Conservation (phyloP, 2,797 vertebrate genomes). For the Catostomus latipinnis region DNA sequence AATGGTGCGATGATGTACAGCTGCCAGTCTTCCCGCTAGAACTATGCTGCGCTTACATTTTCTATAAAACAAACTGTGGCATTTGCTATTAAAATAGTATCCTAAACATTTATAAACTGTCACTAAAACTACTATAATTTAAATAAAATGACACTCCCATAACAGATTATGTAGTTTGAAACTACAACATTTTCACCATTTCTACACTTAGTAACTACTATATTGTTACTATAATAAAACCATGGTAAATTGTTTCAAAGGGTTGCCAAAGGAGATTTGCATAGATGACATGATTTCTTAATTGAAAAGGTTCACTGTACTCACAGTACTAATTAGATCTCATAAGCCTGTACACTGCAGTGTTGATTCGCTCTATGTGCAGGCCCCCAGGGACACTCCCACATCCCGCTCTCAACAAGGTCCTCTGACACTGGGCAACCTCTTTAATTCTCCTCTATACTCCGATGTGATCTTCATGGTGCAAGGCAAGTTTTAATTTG, state of each 20-base stretch:
- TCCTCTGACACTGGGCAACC: slow-evolving; percentile 88
- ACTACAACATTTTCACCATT: background rate
- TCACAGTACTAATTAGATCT: background rate
- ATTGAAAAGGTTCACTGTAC: background rate
- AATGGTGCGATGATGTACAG: too few relatives aligned
- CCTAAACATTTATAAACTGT: too few relatives aligned
- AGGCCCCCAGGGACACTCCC: slow-evolving; percentile 77
- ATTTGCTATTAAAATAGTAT: too few relatives aligned
- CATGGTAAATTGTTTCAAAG: background rate
- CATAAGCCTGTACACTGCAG: slow-evolving; percentile 13
- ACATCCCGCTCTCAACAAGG: slow-evolving; percentile 77
- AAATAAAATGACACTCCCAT: too few relatives aligned
- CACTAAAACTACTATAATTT: too few relatives aligned
- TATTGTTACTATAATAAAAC: too few relatives aligned
- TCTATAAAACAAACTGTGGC: too few relatives aligned
- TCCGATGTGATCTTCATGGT: slow-evolving; percentile 98
- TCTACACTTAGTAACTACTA: background rate
- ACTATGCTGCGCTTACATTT: too few relatives aligned
- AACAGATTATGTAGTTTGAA: too few relatives aligned
- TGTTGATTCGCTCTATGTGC: slow-evolving; percentile 43
- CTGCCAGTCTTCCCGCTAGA: too few relatives aligned
- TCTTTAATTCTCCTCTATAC: slow-evolving; percentile 92
- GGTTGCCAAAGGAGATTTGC: background rate
- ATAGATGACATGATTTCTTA: background rate
- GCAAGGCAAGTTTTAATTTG: slow-evolving; percentile 82